Conservation (phyloP, 2,113 vertebrate species). For the Chaetodon trifascialis region DNA sequence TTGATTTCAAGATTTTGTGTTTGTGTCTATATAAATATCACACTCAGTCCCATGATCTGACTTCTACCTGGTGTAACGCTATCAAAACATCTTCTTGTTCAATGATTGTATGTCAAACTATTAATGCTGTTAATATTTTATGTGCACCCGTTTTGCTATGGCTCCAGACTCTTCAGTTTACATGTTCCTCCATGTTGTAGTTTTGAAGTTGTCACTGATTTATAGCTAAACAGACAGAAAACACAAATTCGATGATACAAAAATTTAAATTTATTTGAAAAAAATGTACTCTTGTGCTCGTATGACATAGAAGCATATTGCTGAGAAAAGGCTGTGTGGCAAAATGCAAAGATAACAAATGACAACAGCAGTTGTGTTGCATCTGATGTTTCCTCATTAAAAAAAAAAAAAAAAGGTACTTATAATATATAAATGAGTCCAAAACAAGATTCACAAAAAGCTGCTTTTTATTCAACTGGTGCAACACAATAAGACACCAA, state of each 20-base stretch:
- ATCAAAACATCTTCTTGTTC: neutral
- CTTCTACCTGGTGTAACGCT: neutral
- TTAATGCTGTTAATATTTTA: neutral
- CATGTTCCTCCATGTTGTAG: neutral
- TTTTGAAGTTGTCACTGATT: neutral
- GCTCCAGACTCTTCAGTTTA: neutral
- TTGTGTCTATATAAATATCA: too few species aligned
- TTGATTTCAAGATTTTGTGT: too few species aligned
- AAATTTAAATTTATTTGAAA: neutral
- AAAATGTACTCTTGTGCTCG: neutral
- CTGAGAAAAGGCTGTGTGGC: neutral
- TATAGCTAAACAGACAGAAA: neutral
- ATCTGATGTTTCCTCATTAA: neutral
- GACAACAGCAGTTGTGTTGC: neutral
- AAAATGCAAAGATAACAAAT: neutral
- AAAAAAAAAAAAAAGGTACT: neutral
- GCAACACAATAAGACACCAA: conserved; percentile 70
- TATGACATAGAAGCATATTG: neutral
- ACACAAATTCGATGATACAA: neutral
- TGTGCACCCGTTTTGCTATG: neutral
- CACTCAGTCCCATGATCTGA: neutral
- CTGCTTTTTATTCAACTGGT: conserved; percentile 77
- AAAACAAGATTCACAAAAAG: conserved; percentile 62
- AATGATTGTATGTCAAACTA: neutral
- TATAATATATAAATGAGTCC: conserved; percentile 39